Percentiles rank a stretch among this genome's conserved stretches.
These are phyloP conservation scores for Azemiops feae DNA, from an alignment of 2,113 vertebrate genomes.

Conservation along the genomic window DNA sequence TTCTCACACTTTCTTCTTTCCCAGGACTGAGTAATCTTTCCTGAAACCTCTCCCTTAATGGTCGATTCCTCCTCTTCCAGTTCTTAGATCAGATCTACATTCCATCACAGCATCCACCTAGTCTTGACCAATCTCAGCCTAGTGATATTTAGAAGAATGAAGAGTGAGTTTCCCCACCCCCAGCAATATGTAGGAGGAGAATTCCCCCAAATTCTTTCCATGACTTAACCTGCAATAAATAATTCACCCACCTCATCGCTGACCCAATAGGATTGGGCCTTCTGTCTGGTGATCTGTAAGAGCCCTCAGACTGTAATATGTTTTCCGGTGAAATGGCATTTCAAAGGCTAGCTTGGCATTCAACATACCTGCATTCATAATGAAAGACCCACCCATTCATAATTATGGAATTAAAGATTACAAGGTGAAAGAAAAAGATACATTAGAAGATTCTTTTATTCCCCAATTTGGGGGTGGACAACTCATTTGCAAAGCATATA, in stretches of 20 bases:
- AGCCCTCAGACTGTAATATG: accelerated
- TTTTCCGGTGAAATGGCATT: background rate
- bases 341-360: background rate
- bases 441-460: no score
- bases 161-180: background rate
- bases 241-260: background rate
- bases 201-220: background rate
- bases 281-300: background rate
- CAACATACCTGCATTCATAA: background rate
- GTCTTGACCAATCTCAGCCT: background rate
- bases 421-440: background rate
- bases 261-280: background rate
- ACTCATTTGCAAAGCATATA: background rate
- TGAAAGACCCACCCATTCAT: background rate
- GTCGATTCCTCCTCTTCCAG: background rate
- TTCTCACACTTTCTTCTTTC: background rate
- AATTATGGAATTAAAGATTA: background rate
- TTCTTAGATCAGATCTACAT: background rate
- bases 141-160: background rate
- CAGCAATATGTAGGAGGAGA: background rate
- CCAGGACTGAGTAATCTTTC: background rate
- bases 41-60: background rate
- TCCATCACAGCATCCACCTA: background rate
- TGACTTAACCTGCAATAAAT: background rate
- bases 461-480: background rate